Evolutionary conservation across 1,140 invertebrate genomes (phyloP), one percentile per base, ranked within the genome.

Genomic region (Drosophila sp.): DNA sequence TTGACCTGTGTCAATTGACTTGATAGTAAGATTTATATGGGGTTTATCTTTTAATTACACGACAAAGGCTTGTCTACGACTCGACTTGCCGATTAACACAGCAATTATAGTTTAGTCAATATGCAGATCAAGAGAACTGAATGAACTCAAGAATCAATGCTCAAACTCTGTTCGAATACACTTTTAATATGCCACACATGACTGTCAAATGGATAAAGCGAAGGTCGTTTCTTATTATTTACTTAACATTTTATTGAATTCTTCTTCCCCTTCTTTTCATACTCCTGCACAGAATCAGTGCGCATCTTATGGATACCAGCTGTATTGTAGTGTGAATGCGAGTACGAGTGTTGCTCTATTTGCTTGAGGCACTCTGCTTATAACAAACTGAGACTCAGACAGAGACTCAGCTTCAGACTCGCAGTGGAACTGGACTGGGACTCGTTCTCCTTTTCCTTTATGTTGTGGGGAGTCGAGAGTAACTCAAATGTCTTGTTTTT

Each of bases 161-260:
- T 27, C 6, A 2, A n/a, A n/a, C 36, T n/a, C 13, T 14, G 8
- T 50, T 25, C 46, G 40, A 57, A 29, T 43, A 58, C 53, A 71
- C 43, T 69, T 72, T 82, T 76, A 63, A 82, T 76, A 82, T 89
- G 75, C 82, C 82, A 87, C 83, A 76, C 72, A 41, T 18, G 53
- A 13, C 78, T 79, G 82, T 78, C 82, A 72, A 70, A 81, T 64
- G 71, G 21, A 54, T 61, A 32, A 57, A 46, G 76, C 54, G 80
- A 87, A 87, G 82, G 82, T 87, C 82, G 81, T 75, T 86, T 84
- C 72, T 83, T 83, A 83, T 83, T 83, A 83, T 83, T 83, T 83
- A 80, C 80, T 83, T 86, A 64, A 83, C 79, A 82, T 87, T 73
- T 89, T 79, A 87, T 87, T 87, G 83, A 82, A 79, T 82, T 79